A percentile compares a stretch with the other conserved stretches of the same genome.
Conservation (phyloP, 64 coral and sea anemone species). For the Actinia tenebrosa region DNA sequence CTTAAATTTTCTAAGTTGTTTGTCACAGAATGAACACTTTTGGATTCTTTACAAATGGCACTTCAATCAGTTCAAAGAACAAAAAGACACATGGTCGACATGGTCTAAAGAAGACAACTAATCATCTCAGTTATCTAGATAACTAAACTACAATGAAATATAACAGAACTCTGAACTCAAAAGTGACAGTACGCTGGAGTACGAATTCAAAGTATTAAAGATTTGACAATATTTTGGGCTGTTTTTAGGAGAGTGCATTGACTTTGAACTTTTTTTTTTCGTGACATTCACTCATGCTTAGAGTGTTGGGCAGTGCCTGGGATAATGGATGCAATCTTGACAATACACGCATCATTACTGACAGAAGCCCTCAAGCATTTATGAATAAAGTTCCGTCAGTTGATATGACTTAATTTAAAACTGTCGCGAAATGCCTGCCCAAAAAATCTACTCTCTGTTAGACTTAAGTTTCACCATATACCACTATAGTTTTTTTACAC, state of each 20-base stretch:
- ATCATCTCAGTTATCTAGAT: not conserved
- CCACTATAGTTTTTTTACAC: no score
- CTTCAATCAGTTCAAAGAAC: not conserved
- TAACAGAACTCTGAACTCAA: no score
- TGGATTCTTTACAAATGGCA: not conserved
- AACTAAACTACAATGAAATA: no score
- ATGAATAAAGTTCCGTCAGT: not conserved
- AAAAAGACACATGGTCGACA: not conserved
- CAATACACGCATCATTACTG: not conserved
- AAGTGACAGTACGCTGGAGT: no score
- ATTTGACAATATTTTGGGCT: no score
- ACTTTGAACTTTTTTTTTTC: not conserved
- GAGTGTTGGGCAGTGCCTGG: not conserved
- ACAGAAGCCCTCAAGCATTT: not conserved
- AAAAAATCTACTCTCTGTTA: no score
- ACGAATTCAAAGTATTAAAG: no score
- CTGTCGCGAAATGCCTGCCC: no score
- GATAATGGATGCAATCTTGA: not conserved
- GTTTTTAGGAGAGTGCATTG: not conserved
- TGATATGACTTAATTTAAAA: no score
- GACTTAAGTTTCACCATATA: no score
- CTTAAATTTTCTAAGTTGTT: no score
- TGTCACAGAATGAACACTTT: no score
- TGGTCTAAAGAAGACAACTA: not conserved
- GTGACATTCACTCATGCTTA: conserved; percentile 1